Conservation (phyloP, 2,888 invertebrate genomes). For the Kuschelorhynchus macadamiae region DNA sequence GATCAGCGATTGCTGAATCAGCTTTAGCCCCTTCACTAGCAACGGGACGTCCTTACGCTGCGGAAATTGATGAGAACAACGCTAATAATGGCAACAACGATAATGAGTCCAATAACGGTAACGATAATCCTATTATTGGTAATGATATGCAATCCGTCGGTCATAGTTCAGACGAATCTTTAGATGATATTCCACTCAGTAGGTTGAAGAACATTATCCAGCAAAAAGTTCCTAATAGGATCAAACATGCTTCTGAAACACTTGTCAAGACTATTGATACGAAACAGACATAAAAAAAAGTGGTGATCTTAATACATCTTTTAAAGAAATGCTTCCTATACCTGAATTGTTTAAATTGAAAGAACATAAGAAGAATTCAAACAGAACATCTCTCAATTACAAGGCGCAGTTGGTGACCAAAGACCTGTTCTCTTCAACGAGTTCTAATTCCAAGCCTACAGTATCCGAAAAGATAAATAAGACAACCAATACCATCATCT, state of each 20-base stretch:
- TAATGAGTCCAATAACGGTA: background rate
- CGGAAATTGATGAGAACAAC: conserved; percentile 3
- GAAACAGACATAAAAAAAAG: background rate
- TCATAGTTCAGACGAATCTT: conserved; percentile 4
- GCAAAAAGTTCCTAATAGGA: conserved; percentile 5
- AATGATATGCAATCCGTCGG: conserved; percentile 11
- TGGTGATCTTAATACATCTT: no score
- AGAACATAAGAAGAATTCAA: no score
- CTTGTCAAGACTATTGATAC: conserved; percentile 5
- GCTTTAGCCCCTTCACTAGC: conserved; percentile 14
- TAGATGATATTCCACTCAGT: conserved; percentile 13
- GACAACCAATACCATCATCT: no score
- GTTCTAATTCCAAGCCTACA: no score
- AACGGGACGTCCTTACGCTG: conserved; percentile 15
- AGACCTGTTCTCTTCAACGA: no score
- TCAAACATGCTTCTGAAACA: no score
- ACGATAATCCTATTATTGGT: conserved; percentile 7
- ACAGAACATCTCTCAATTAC: no score
- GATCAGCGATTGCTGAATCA: conserved; percentile 15
- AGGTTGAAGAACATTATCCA: conserved; percentile 1
- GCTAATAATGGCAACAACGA: conserved; percentile 2
- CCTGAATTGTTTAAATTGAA: no score
- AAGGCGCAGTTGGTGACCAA: no score
- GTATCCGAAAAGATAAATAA: no score
- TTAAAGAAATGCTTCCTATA: no score